Evolutionary conservation across 2,888 invertebrate species (phyloP), one percentile per base, ranked within the genome.

Genomic region (Sinhomidia bicolor): DNA sequence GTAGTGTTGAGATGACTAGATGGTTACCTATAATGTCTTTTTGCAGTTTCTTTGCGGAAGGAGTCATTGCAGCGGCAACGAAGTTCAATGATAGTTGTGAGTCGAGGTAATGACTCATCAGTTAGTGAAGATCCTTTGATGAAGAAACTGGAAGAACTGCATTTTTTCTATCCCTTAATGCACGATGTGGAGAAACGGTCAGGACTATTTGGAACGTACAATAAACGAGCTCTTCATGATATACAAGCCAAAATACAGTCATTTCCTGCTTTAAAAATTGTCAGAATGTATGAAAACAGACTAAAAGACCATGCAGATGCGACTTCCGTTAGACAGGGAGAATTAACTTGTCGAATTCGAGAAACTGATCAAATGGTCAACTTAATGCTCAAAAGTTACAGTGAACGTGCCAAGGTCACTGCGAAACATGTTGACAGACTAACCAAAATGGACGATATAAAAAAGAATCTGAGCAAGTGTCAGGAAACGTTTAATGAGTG

Each of bases 361-460:
- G 91, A 91, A 41, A 94, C 96, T 7, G 97, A 98, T 93, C 94
- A 94, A 12, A 96, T 96, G 68, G 95, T 98, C 36, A 94, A 95
- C 0, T 96, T 95, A 60, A 94, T 98, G 1, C 95, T 97, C 92
- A 94, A 95, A 10, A 93, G 94, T 2, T 95, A 97, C 93, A 96
- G 96, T 1, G 98, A 98, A 76, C 95, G 96, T 92, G 98, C 98
- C 93, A 96, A 97, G 92, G 95, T 95, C 17, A 98, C 96, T 93
- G 96, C 97, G 0, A 96, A 97, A 3, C 96, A 97, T 94, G 97
- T 97, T 0, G 98, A 98, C 93, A 95, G 97, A 74, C 95, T 99
- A 85, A 95, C 96, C 23, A 96, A 97, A 92, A 96, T 98, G 0
- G 96, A 96, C 71, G 97, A 97, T 90, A 95, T 98, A 7, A 96